Conservation (phyloP, 2,888 invertebrate species). For the Cotesia congregata region DNA sequence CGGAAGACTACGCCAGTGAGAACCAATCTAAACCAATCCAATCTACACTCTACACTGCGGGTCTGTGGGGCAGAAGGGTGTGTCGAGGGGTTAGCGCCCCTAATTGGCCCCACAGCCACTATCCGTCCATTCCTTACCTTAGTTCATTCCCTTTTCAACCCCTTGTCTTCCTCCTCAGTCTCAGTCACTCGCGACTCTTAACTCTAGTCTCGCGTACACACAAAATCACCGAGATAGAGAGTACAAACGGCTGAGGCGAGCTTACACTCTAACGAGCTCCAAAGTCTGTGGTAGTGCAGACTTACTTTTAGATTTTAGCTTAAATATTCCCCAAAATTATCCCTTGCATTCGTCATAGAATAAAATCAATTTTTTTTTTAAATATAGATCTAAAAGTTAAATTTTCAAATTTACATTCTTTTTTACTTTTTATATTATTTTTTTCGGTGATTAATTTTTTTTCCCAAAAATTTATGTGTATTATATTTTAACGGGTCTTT, state of each 20-base stretch:
- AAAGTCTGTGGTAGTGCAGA: conserved; percentile 12
- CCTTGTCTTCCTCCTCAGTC: conserved; percentile 29
- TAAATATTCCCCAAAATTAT: conserved; percentile 17
- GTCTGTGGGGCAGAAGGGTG: conserved; percentile 54
- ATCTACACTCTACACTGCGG: conserved; percentile 63
- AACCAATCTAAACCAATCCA: conserved; percentile 64
- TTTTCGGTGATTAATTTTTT: no score
- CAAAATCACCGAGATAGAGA: conserved; percentile 45
- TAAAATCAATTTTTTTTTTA: no score
- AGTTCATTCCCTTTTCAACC: neutral
- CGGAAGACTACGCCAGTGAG: conserved; percentile 53
- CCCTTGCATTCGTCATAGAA: neutral
- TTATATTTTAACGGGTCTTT: no score
- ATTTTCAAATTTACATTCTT: no score
- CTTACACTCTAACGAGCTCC: conserved; percentile 51
- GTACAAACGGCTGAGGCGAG: conserved; percentile 51
- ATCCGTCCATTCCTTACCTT: conserved; percentile 54
- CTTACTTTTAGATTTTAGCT: neutral
- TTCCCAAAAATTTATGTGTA: no score
- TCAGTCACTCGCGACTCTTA: conserved; percentile 53
- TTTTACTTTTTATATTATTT: no score
- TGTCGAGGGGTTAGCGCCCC: conserved; percentile 59
- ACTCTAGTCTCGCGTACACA: conserved; percentile 51
- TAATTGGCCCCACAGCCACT: conserved; percentile 63
- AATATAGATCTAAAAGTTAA: no score